phyloP scores from a whole-genome alignment of 2,797 vertebrate species.

The Acropternis orthonyx region DNA sequence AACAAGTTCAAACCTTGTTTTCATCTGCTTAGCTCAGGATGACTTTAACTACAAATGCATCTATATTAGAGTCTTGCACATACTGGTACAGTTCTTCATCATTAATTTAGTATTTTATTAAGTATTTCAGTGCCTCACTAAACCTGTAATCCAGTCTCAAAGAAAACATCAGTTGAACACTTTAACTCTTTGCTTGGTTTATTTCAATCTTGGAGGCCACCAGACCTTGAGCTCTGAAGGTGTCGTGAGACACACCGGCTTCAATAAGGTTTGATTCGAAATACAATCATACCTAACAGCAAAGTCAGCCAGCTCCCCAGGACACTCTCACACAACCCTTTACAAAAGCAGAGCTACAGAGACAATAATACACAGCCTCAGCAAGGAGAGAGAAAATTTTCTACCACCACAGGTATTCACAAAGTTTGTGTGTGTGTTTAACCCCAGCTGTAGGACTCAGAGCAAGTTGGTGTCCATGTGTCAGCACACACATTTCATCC shows the following conservation, averaged over 20 bases:
- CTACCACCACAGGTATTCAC: accelerated
- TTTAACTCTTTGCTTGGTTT: background rate
- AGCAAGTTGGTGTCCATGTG: accelerated
- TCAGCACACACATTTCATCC: background rate
- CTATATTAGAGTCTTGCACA: background rate
- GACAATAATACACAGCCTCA: background rate
- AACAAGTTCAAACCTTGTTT: background rate
- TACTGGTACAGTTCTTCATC: background rate
- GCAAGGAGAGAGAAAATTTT: background rate
- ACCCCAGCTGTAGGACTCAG: background rate
- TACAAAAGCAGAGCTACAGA: background rate
- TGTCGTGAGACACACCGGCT: background rate
- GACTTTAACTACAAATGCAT: background rate
- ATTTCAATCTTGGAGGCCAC: background rate
- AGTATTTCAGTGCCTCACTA: background rate
- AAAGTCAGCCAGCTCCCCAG: background rate
- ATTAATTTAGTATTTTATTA: background rate
- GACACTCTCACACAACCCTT: background rate
- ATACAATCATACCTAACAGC: background rate
- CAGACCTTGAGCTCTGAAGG: background rate
- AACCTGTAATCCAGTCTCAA: background rate
- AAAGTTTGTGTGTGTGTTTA: background rate
- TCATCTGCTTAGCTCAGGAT: background rate
- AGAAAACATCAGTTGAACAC: background rate
- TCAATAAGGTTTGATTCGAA: background rate